phyloP scores from a whole-genome alignment of 2,113 vertebrate genomes.

The Larimichthys polyactis region DNA sequence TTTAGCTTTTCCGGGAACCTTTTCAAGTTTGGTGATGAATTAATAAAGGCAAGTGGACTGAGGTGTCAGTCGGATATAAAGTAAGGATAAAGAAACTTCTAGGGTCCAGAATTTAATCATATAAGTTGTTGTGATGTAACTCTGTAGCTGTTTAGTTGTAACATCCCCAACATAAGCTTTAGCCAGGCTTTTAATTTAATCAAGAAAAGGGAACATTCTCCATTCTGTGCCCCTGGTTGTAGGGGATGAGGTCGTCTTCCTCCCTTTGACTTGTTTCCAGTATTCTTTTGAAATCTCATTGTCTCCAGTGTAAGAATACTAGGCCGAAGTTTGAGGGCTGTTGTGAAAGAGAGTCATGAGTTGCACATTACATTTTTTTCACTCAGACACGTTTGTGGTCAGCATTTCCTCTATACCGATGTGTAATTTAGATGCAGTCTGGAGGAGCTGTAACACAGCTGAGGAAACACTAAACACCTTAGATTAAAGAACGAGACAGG shows the following conservation, averaged over 20 bases:
- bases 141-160: background rate
- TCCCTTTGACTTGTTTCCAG: background rate
- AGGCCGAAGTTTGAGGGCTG: background rate
- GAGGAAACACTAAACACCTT: slow-evolving; percentile 54
- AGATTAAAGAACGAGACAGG: slow-evolving; percentile 29
- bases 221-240: background rate
- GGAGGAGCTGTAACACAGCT: slow-evolving; percentile 38
- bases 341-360: slow-evolving; percentile 20
- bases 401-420: slow-evolving; percentile 42
- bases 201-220: background rate
- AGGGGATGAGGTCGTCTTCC: background rate
- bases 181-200: background rate
- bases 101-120: background rate
- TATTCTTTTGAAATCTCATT: slow-evolving; percentile 1
- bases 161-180: background rate
- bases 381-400: slow-evolving; percentile 6
- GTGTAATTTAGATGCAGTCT: slow-evolving; percentile 63
- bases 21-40: slow-evolving; percentile 36
- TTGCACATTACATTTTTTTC: slow-evolving; percentile 36
- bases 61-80: background rate
- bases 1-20: slow-evolving; percentile 25
- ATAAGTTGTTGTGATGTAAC: background rate
- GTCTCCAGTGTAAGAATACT: slow-evolving; percentile 6
- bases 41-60: background rate
- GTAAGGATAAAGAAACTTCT: background rate